A percentile compares a stretch with the other conserved stretches of the same genome.
phyloP scores from a whole-genome alignment of 2,113 vertebrate species.

The Periophthalmus modestus region DNA sequence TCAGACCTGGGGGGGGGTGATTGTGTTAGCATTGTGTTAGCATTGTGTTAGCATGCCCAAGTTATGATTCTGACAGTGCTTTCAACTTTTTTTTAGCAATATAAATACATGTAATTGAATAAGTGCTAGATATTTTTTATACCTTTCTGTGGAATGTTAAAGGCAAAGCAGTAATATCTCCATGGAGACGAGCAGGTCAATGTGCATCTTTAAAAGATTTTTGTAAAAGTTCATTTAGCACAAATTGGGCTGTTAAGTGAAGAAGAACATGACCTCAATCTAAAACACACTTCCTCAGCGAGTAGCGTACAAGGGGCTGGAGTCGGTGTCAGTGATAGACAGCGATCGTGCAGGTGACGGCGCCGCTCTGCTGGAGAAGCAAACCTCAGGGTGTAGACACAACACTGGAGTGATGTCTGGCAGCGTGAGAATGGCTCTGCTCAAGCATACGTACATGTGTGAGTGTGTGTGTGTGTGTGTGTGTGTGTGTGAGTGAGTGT shows the following conservation, averaged over 20 bases:
- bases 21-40: too few relatives aligned
- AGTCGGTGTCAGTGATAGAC: constrained; percentile 12
- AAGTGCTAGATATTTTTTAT: too few relatives aligned
- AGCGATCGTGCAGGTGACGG: neutral
- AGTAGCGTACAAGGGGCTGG: constrained; percentile 2
- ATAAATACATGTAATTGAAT: too few relatives aligned
- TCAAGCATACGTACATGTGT: constrained; percentile 26
- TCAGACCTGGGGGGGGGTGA: neutral
- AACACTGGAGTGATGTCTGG: constrained; percentile 25
- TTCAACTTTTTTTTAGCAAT: too few relatives aligned
- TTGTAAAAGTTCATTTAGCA: too few relatives aligned
- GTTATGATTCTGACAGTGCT: too few relatives aligned
- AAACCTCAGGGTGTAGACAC: constrained; percentile 9
- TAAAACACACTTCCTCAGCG: neutral
- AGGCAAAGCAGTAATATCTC: too few relatives aligned
- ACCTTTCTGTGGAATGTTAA: too few relatives aligned
- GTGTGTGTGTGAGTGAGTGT: too few relatives aligned
- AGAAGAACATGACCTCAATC: neutral
- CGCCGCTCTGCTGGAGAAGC: neutral
- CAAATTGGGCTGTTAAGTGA: neutral
- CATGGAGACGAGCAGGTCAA: too few relatives aligned
- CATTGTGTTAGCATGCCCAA: too few relatives aligned
- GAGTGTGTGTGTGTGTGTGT: neutral
- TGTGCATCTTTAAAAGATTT: too few relatives aligned
- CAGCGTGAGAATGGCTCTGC: constrained; percentile 43